These are phyloP conservation scores for Eolophus roseicapilla DNA, from an alignment of 2,113 vertebrate species.

Conservation along the genomic window DNA sequence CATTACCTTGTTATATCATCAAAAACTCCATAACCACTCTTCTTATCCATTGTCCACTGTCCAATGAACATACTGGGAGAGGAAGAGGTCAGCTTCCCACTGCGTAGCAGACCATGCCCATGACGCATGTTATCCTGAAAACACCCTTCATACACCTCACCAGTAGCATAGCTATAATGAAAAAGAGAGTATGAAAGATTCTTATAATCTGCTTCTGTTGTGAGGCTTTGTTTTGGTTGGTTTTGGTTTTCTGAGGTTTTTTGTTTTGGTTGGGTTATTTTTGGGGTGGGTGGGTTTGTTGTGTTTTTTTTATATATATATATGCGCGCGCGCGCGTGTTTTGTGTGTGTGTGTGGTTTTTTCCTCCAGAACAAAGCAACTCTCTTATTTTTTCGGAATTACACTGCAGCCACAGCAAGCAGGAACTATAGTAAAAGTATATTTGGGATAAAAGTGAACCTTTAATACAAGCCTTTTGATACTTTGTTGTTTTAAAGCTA, in stretches of 20 bases:
- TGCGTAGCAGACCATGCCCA: constrained; percentile 94
- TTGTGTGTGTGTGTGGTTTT: too few relatives aligned
- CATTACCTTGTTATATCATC: constrained; percentile 95
- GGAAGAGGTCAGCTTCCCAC: constrained; percentile 90
- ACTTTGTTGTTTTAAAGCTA: neutral
- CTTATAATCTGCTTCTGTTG: neutral
- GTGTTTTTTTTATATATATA: neutral
- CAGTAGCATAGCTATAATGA: constrained; percentile 84
- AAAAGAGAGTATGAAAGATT: neutral
- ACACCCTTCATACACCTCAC: constrained; percentile 93
- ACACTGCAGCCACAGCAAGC: neutral
- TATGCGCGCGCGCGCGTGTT: too few relatives aligned
- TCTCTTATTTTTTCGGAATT: neutral
- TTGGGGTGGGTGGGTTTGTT: neutral
- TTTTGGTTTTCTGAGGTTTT: neutral
- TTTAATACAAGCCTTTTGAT: neutral
- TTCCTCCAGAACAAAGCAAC: neutral
- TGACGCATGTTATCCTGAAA: constrained; percentile 94
- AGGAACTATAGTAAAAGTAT: neutral
- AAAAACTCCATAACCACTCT: constrained; percentile 93
- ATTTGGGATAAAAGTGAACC: neutral
- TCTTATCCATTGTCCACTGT: constrained; percentile 94
- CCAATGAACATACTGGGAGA: constrained; percentile 98
- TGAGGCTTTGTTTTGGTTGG: neutral
- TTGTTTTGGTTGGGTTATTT: neutral